Evolutionary conservation across 1,140 invertebrate genomes (phyloP), one percentile per base, ranked within the genome.

Genomic region (Bombus superbus): DNA sequence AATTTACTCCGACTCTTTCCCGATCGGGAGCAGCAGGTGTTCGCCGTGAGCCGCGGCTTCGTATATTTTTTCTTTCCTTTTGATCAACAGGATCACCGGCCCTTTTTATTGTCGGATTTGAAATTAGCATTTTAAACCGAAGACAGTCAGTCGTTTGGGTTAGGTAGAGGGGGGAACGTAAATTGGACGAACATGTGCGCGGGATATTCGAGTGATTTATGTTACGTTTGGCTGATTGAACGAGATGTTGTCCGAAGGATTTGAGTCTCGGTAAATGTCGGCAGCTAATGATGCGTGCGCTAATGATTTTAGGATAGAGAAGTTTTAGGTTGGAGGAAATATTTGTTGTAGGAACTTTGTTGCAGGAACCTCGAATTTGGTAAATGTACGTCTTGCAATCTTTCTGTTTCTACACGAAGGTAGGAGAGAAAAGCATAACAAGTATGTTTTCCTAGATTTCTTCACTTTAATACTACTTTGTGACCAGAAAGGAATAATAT

Each of bases 11-110:
- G 74, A 74, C 83, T 81, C 78, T 85, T 85, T 85, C 78, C 44
- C 83, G 77, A 85, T 85, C 59, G 71, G 78, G 71, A 42, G 83
- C 78, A 85, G 83, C 83, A 85, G 83, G 83, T 81, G 78, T 85
- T 85, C 28, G 71, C 44, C 64, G 32, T 9, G 25, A 15, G n/a
- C 44, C 1, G 6, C 32, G 38, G 71, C 53, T 28, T 38, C 25
- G 9, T 59, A 72, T 73, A 57, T 73, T 38, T 66, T 73, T 81
- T 47, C 9, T 81, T 72, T 68, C 28, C n/a, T n/a, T 44, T 73
- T 40, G 66, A 64, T 72, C 57, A 40, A 62, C 68, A 53, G 81
- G 81, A 83, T 77, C 74, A 69, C 8, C 64, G 47, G 83, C 40
- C 10, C 53, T 40, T 72, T 80, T 80, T 80, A 64, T 85, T 73